These are phyloP conservation scores for Cryptops parisi DNA, from an alignment of 2,888 invertebrate species.

Conservation along the genomic window DNA sequence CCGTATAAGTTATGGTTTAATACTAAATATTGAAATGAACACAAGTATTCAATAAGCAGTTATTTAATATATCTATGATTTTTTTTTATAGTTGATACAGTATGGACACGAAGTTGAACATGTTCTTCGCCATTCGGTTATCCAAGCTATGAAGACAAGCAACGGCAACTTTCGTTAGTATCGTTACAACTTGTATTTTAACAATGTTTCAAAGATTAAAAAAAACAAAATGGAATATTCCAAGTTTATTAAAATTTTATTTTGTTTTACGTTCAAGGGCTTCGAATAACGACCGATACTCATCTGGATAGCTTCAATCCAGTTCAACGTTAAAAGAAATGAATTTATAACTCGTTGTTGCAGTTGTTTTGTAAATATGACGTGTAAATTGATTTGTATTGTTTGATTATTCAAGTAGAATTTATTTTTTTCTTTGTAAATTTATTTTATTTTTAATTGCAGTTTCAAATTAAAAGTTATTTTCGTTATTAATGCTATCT, in stretches of 20 bases:
- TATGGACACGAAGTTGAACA: not conserved
- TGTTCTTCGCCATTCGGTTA: not conserved
- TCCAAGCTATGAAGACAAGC: constrained; percentile 1
- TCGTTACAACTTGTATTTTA: too few relatives aligned
- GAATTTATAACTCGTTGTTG: too few relatives aligned
- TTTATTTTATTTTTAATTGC: not conserved
- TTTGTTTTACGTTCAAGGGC: not conserved
- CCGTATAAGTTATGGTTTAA: too few relatives aligned
- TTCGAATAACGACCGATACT: not conserved
- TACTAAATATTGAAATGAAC: too few relatives aligned
- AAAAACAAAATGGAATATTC: not conserved
- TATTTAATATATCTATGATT: not conserved
- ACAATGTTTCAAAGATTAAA: not conserved
- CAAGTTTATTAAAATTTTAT: not conserved
- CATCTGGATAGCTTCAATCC: not conserved
- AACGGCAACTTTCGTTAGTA: constrained; percentile 3
- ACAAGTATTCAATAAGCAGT: too few relatives aligned
- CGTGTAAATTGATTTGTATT: too few relatives aligned
- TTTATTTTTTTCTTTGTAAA: too few relatives aligned
- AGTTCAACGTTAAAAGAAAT: not conserved
- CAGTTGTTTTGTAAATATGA: too few relatives aligned
- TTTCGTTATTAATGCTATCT: too few relatives aligned
- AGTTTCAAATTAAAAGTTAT: too few relatives aligned
- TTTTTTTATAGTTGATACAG: not conserved
- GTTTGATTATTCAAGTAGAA: too few relatives aligned